Percentiles rank a stretch among this genome's conserved stretches.
Conservation (phyloP, 2,888 invertebrate genomes). For the Linyphia triangularis region DNA sequence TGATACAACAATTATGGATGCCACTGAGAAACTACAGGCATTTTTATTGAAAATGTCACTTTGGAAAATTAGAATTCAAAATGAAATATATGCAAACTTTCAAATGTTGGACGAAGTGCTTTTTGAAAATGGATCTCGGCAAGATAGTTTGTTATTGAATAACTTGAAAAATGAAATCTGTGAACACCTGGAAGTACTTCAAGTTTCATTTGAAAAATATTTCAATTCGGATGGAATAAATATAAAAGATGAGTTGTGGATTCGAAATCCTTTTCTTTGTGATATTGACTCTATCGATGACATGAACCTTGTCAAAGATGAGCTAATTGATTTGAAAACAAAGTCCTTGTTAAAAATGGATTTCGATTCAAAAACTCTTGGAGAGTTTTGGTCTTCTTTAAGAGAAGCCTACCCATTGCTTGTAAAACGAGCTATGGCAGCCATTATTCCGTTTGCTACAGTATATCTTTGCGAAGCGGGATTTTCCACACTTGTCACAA, state of each 20-base stretch:
- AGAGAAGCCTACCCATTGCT: slow-evolving; percentile 67
- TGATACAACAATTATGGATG: slow-evolving; percentile 65
- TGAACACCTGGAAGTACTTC: no score
- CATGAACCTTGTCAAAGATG: no score
- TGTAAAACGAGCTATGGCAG: slow-evolving; percentile 64
- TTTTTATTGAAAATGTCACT: slow-evolving; percentile 62
- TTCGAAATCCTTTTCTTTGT: no score
- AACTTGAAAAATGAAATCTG: no score
- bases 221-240: no score
- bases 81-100: slow-evolving; percentile 64
- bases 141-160: slow-evolving; percentile 54
- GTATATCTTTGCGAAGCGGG: slow-evolving; percentile 61
- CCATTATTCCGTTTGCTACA: slow-evolving; percentile 67
- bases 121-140: slow-evolving; percentile 47
- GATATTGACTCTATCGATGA: no score
- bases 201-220: no score
- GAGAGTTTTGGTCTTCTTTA: no score
- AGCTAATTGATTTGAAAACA: no score
- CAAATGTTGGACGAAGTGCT: slow-evolving; percentile 57
- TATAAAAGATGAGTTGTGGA: no score
- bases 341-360: no score
- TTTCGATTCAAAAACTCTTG: no score
- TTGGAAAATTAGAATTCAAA: slow-evolving; percentile 63
- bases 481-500: slow-evolving; percentile 59
- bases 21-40: slow-evolving; percentile 63